Percentiles rank a stretch among this genome's conserved stretches.
Conservation (phyloP, 2,888 invertebrate species). For the Melanotus villosus region DNA sequence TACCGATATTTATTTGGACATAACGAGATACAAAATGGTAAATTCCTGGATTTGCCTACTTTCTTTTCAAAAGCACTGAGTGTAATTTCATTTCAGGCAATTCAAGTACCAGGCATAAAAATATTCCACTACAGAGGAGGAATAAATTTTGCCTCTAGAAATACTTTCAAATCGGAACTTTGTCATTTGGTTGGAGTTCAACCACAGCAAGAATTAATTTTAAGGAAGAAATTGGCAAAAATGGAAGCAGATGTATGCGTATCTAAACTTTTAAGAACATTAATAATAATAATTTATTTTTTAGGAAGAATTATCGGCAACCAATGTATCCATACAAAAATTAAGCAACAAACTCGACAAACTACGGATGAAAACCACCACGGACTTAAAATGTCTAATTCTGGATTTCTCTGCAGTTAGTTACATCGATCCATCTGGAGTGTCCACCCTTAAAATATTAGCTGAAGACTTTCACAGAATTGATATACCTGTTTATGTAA, state of each 20-base stretch:
- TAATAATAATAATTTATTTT: too few species aligned
- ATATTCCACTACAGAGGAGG: slow-evolving; percentile 80
- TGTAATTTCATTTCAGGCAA: slow-evolving; percentile 66
- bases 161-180: slow-evolving; percentile 72
- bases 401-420: slow-evolving; percentile 76
- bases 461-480: slow-evolving; percentile 71
- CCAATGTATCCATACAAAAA: slow-evolving; percentile 22
- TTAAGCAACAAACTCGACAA: slow-evolving; percentile 34
- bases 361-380: slow-evolving; percentile 33
- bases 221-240: slow-evolving; percentile 66
- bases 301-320: slow-evolving; percentile 21
- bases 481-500: slow-evolving; percentile 71
- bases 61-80: too few species aligned
- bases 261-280: neutral
- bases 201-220: slow-evolving; percentile 68
- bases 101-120: slow-evolving; percentile 75
- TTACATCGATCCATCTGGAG: slow-evolving; percentile 77
- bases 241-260: slow-evolving; percentile 41
- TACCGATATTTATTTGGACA: slow-evolving; percentile 78
- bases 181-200: slow-evolving; percentile 70
- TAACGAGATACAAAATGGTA: slow-evolving; percentile 74
- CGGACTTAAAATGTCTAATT: slow-evolving; percentile 66
- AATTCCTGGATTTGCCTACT: too few species aligned
- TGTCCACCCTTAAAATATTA: slow-evolving; percentile 71
- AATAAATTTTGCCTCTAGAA: slow-evolving; percentile 77